Evolutionary conservation across 1,140 invertebrate genomes (phyloP).

Genomic region (Trichonephila inaurata): DNA sequence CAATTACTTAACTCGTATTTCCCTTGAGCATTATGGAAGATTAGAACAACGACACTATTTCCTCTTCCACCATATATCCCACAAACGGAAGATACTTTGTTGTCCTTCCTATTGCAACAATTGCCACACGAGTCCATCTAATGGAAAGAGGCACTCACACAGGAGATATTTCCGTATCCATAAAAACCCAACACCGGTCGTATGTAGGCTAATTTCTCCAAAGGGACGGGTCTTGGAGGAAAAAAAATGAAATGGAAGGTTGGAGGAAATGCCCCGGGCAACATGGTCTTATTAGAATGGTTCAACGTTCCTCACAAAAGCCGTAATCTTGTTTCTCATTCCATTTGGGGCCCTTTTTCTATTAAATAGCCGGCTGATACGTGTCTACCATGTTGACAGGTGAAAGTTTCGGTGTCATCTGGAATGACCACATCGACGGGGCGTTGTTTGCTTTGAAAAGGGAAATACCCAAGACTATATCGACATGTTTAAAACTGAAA

Average conservation of each 20-base stretch:
- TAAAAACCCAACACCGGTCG: slow-evolving; percentile 36
- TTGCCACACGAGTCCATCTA: not conserved
- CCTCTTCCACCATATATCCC: not conserved
- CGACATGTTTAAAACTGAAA: too few relatives aligned
- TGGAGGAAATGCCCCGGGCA: slow-evolving; percentile 46
- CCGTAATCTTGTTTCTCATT: slow-evolving; percentile 34
- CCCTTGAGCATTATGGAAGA: not conserved
- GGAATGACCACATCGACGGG: not conserved
- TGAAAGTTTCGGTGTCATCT: not conserved
- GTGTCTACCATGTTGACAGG: not conserved
- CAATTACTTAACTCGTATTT: too few relatives aligned
- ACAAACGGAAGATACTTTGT: slow-evolving; percentile 6
- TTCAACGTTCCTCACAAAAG: slow-evolving; percentile 53
- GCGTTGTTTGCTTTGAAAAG: too few relatives aligned
- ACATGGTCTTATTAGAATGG: not conserved
- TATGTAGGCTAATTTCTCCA: slow-evolving; percentile 53
- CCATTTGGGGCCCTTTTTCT: slow-evolving; percentile 9
- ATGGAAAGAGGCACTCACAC: not conserved
- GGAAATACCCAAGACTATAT: too few relatives aligned
- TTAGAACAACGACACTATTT: not conserved
- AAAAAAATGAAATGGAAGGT: slow-evolving; percentile 8
- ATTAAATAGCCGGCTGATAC: not conserved
- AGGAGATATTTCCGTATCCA: slow-evolving; percentile 18
- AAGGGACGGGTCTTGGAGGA: slow-evolving; percentile 37
- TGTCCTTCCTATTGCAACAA: not conserved